Evolutionary conservation across 1,140 invertebrate species (phyloP).

Genomic region (Solen grandis): DNA sequence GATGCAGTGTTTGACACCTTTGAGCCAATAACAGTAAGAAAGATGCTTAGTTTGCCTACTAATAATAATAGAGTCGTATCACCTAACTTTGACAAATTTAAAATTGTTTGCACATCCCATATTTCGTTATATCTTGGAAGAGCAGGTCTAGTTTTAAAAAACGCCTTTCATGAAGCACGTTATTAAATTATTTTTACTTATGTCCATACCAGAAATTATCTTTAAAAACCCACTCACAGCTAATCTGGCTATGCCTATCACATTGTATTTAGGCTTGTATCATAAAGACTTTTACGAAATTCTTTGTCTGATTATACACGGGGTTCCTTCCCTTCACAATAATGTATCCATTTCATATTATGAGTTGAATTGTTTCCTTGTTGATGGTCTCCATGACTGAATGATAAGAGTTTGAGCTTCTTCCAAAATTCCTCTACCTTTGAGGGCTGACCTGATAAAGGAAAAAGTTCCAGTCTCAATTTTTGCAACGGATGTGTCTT

Average conservation of each 20-base stretch:
- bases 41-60: not conserved
- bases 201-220: not conserved
- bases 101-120: not conserved
- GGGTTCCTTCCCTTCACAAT: not conserved
- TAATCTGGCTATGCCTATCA: not conserved
- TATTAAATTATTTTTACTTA: not conserved
- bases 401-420: slow-evolving; percentile 1
- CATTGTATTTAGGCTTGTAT: not conserved
- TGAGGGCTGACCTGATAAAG: slow-evolving; percentile 5
- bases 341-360: slow-evolving; percentile 2
- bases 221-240: not conserved
- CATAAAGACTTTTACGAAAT: not conserved
- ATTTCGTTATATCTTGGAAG: not conserved
- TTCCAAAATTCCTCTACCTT: slow-evolving; percentile 16
- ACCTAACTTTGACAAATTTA: not conserved
- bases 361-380: slow-evolving; percentile 4
- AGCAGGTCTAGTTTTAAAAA: too few relatives aligned
- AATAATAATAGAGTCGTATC: not conserved
- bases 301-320: not conserved
- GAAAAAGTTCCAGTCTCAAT: slow-evolving; percentile 12
- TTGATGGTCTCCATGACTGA: not conserved
- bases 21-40: not conserved
- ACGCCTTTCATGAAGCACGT: not conserved
- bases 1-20: not conserved
- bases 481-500: slow-evolving; percentile 4